These are phyloP conservation scores for Setipinna tenuifilis DNA, from an alignment of 2,797 vertebrate genomes.

Conservation along the genomic window DNA sequence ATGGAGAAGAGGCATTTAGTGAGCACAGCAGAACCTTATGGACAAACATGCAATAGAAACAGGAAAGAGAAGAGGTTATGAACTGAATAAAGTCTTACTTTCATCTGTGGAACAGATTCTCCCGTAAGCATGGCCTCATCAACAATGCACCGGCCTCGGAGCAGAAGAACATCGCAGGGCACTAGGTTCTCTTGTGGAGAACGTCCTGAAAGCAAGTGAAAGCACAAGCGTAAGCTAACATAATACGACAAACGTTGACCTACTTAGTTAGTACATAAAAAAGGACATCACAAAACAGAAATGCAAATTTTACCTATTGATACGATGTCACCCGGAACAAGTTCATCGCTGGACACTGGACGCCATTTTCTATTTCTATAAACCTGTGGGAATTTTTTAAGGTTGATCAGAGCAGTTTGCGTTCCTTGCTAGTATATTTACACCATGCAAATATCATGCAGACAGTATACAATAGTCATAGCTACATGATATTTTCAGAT, in stretches of 20 bases:
- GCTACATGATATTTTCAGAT: background rate
- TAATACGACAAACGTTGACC: background rate
- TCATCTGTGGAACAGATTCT: slow-evolving; percentile 98
- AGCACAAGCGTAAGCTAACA: slow-evolving; percentile 28
- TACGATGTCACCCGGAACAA: slow-evolving; percentile 91
- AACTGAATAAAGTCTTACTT: slow-evolving; percentile 71
- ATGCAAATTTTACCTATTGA: slow-evolving; percentile 82
- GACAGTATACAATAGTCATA: background rate
- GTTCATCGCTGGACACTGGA: slow-evolving; percentile 90
- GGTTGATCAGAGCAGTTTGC: background rate
- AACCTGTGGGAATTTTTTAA: slow-evolving; percentile 74
- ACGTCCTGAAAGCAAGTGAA: slow-evolving; percentile 75
- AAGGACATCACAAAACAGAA: background rate
- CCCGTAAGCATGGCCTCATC: slow-evolving; percentile 98
- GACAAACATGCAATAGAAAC: background rate
- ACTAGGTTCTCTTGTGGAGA: slow-evolving; percentile 95
- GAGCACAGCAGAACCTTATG: background rate
- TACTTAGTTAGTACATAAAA: background rate
- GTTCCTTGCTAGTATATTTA: background rate
- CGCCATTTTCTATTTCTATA: slow-evolving; percentile 98
- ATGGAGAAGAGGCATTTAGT: background rate
- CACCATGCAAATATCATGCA: background rate
- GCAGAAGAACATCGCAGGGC: slow-evolving; percentile 91
- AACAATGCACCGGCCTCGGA: slow-evolving; percentile 92
- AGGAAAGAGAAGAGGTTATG: background rate